Percentiles rank a stretch among this genome's conserved stretches.
Conservation (phyloP, 2,888 invertebrate genomes). For the Megamerina dolium region DNA sequence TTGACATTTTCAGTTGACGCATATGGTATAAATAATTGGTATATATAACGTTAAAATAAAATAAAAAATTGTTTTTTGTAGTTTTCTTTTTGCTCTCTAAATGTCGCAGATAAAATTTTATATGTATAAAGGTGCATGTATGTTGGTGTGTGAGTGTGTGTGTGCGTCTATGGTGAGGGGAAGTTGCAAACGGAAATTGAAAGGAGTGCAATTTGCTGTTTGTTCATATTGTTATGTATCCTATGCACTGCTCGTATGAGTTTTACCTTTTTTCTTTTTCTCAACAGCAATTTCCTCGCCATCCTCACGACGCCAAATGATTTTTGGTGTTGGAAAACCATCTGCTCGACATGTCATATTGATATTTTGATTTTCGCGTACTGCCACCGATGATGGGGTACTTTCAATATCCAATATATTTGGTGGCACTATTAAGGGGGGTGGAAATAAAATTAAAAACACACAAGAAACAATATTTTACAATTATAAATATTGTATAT, state of each 20-base stretch:
- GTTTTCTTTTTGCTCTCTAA: no score
- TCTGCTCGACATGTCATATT: conserved; percentile 86
- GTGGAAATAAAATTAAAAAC: conserved; percentile 2
- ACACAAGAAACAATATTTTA: no score
- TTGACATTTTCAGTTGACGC: conserved; percentile 4
- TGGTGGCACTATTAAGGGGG: conserved; percentile 68
- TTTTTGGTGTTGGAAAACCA: conserved; percentile 85
- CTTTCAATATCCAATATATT: conserved; percentile 86
- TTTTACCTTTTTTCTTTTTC: conserved; percentile 77
- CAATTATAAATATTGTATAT: no score
- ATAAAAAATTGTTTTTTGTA: no score
- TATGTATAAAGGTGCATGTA: no score
- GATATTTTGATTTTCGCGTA: conserved; percentile 89
- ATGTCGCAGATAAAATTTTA: no score
- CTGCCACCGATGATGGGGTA: conserved; percentile 85
- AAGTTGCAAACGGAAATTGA: no score
- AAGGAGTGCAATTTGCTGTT: not conserved
- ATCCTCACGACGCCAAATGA: conserved; percentile 91
- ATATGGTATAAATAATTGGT: conserved; percentile 5
- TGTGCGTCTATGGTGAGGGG: no score
- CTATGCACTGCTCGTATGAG: conserved; percentile 17
- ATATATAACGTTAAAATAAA: not conserved
- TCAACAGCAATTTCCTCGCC: conserved; percentile 80
- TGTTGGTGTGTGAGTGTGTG: no score
- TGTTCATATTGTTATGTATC: no score